Conservation (phyloP, 1,140 invertebrate genomes). For the Panagrolaimus sp. region DNA sequence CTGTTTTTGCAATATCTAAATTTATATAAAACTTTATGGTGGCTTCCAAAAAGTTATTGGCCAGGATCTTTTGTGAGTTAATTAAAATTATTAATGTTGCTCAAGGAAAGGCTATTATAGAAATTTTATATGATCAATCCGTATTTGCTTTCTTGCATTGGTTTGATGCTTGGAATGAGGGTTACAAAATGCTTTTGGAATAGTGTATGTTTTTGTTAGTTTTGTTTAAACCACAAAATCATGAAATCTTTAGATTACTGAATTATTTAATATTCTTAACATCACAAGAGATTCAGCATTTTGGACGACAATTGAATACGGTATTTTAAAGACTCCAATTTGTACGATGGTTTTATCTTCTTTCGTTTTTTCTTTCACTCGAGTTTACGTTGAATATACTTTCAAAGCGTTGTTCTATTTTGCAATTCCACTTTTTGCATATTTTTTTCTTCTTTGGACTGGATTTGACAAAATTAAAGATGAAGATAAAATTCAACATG, state of each 20-base stretch:
- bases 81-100: slow-evolving; percentile 17
- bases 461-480: slow-evolving; percentile 13
- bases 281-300: slow-evolving; percentile 33
- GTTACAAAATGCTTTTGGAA: slow-evolving; percentile 70
- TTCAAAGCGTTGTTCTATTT: slow-evolving; percentile 73
- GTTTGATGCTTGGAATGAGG: slow-evolving; percentile 72
- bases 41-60: slow-evolving; percentile 83
- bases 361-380: slow-evolving; percentile 69
- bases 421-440: slow-evolving; percentile 69
- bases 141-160: slow-evolving; percentile 75
- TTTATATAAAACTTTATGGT: slow-evolving; percentile 91
- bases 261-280: slow-evolving; percentile 32
- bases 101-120: slow-evolving; percentile 66
- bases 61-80: slow-evolving; percentile 65
- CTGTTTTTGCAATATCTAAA: slow-evolving; percentile 83
- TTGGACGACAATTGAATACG: slow-evolving; percentile 47
- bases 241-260: not conserved
- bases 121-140: slow-evolving; percentile 89
- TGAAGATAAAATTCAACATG: slow-evolving; percentile 4
- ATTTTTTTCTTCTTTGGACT: not conserved
- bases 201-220: slow-evolving; percentile 55
- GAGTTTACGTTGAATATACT: slow-evolving; percentile 70
- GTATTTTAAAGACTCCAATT: slow-evolving; percentile 58
- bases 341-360: slow-evolving; percentile 46
- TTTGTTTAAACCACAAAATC: not conserved